Evolutionary conservation across 1,140 invertebrate species (phyloP).

Genomic region (Brachionus asplanchnoidis): DNA sequence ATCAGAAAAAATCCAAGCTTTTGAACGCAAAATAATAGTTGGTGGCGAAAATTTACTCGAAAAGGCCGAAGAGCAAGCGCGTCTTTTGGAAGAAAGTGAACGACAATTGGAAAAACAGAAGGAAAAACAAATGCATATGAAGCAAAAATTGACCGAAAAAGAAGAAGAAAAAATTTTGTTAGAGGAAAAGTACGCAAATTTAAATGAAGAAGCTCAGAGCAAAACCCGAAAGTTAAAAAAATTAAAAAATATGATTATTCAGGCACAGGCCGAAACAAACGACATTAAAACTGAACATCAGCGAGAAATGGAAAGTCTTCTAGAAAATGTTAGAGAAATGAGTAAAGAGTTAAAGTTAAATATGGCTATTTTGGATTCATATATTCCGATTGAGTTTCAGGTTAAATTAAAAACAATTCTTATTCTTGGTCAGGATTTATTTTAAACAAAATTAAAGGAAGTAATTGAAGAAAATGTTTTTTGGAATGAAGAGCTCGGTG

Average conservation of each 20-base stretch:
- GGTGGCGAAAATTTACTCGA: slow-evolving; percentile 96
- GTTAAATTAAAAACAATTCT: slow-evolving; percentile 45
- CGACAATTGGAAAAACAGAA: slow-evolving; percentile 77
- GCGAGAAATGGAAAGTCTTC: slow-evolving; percentile 73
- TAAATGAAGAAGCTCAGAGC: slow-evolving; percentile 80
- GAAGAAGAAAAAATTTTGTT: slow-evolving; percentile 85
- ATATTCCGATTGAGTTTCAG: slow-evolving; percentile 85
- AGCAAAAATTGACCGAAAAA: slow-evolving; percentile 66
- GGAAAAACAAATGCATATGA: slow-evolving; percentile 74
- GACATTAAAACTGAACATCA: slow-evolving; percentile 49
- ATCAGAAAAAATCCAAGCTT: slow-evolving; percentile 75
- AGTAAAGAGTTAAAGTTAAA: slow-evolving; percentile 69
- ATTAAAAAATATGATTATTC: slow-evolving; percentile 61
- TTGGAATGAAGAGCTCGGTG: slow-evolving; percentile 96
- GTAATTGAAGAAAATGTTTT: slow-evolving; percentile 81
- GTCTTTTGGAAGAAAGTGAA: slow-evolving; percentile 80
- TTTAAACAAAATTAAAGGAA: slow-evolving; percentile 59
- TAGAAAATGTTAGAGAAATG: slow-evolving; percentile 73
- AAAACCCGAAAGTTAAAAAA: slow-evolving; percentile 88
- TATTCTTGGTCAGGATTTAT: not conserved
- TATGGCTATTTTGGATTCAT: slow-evolving; percentile 87
- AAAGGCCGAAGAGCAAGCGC: slow-evolving; percentile 89
- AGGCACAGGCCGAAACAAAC: slow-evolving; percentile 56
- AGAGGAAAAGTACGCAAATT: slow-evolving; percentile 86
- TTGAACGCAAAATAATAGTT: slow-evolving; percentile 91